Evolutionary conservation across 2,113 vertebrate genomes (phyloP).

Genomic region (Antigone vipio): DNA sequence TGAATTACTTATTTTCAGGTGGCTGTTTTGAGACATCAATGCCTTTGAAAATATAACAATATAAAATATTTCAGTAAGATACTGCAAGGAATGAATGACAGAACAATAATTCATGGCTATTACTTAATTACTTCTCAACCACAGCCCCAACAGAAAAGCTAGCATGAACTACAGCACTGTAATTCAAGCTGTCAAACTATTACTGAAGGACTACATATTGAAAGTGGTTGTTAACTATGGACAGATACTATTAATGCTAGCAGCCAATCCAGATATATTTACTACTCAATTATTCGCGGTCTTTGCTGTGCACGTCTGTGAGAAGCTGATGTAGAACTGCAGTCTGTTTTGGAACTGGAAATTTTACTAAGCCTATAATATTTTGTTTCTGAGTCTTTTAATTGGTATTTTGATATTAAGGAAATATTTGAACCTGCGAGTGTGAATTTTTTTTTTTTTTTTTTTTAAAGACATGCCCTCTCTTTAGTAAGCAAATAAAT

Average conservation of each 20-base stretch:
- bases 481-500: not conserved
- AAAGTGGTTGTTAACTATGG: not conserved
- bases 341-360: not conserved
- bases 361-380: not conserved
- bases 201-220: not conserved
- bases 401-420: not conserved
- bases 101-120: not conserved
- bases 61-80: not conserved
- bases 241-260: not conserved
- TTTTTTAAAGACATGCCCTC: not conserved
- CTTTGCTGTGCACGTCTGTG: not conserved
- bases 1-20: not conserved
- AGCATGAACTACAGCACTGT: not conserved
- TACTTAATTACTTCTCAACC: not conserved
- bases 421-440: not conserved
- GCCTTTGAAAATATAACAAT: not conserved
- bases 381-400: not conserved
- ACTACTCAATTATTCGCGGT: not conserved
- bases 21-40: not conserved
- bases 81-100: not conserved
- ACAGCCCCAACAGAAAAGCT: not conserved
- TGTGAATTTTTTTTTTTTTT: no score
- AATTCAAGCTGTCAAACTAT: not conserved
- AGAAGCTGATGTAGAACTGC: not conserved
- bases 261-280: not conserved